Conservation (phyloP, 1,140 invertebrate genomes). For the Zophobas morio region DNA sequence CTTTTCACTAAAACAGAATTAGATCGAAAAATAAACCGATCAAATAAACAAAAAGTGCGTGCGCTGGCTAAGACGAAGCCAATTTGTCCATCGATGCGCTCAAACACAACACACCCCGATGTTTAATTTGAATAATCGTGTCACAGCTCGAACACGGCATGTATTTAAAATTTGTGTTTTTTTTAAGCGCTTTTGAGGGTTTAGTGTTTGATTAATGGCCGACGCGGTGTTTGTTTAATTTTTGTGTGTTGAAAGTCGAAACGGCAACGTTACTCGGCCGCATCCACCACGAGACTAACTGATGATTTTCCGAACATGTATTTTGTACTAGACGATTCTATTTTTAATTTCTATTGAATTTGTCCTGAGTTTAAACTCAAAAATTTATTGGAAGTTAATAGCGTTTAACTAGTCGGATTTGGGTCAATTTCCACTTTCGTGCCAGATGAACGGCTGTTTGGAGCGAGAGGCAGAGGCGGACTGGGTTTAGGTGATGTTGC, state of each 20-base stretch:
- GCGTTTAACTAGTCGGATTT: not conserved
- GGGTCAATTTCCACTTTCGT: not conserved
- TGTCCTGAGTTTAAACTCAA: slow-evolving; percentile 3
- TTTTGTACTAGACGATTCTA: slow-evolving; percentile 13
- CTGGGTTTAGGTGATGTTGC: no score
- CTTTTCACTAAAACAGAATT: slow-evolving; percentile 43
- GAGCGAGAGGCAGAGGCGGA: no score
- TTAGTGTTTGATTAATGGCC: no score
- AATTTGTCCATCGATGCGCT: slow-evolving; percentile 6
- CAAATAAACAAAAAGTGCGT: not conserved
- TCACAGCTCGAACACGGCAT: not conserved
- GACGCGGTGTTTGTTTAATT: no score
- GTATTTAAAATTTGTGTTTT: not conserved
- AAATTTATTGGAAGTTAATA: slow-evolving; percentile 16
- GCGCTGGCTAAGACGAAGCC: not conserved
- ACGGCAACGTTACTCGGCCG: not conserved
- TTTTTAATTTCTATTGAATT: slow-evolving; percentile 32
- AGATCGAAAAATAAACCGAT: slow-evolving; percentile 49
- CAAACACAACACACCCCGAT: slow-evolving; percentile 11
- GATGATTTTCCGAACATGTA: not conserved
- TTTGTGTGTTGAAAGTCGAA: no score
- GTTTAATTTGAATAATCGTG: slow-evolving; percentile 30
- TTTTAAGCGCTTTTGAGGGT: no score
- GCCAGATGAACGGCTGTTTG: not conserved
- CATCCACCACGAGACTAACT: slow-evolving; percentile 22